Conservation (phyloP, 2,888 invertebrate genomes). For the Dioctria linearis region DNA sequence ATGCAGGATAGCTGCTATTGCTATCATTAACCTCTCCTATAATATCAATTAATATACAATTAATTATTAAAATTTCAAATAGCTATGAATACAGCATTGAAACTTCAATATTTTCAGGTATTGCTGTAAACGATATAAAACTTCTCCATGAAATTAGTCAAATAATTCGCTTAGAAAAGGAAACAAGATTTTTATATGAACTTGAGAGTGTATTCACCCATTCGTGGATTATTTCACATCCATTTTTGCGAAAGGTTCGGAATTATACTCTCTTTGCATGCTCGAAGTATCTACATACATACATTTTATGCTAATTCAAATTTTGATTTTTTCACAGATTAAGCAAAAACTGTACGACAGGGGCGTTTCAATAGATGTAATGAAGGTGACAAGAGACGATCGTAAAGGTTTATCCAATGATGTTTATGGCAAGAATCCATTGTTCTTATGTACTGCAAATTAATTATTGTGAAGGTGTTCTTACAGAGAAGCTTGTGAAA, state of each 20-base stretch:
- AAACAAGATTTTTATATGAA: constrained; percentile 60
- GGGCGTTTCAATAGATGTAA: constrained; percentile 51
- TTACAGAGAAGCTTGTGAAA: constrained; percentile 53
- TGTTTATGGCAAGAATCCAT: constrained; percentile 53
- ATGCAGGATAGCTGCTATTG: not conserved
- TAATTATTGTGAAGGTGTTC: constrained; percentile 7
- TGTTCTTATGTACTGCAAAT: not conserved
- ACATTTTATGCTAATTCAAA: too few relatives aligned
- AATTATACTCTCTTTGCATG: too few relatives aligned
- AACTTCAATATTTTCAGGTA: constrained; percentile 68
- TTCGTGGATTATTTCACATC: constrained; percentile 57
- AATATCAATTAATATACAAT: not conserved
- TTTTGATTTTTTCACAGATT: constrained; percentile 40
- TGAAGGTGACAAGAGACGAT: constrained; percentile 54
- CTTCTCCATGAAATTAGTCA: constrained; percentile 64
- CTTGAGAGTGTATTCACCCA: constrained; percentile 61
- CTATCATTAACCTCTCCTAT: not conserved
- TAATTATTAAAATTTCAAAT: too few relatives aligned
- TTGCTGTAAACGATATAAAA: constrained; percentile 74
- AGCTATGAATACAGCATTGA: too few relatives aligned
- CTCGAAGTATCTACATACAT: not conserved
- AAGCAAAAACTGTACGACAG: constrained; percentile 56
- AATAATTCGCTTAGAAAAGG: constrained; percentile 62
- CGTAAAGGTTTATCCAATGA: constrained; percentile 55
- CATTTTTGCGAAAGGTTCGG: constrained; percentile 59